Evolutionary conservation across 2,113 vertebrate species (phyloP).

Genomic region (Ptilorrhoa leucosticta): DNA sequence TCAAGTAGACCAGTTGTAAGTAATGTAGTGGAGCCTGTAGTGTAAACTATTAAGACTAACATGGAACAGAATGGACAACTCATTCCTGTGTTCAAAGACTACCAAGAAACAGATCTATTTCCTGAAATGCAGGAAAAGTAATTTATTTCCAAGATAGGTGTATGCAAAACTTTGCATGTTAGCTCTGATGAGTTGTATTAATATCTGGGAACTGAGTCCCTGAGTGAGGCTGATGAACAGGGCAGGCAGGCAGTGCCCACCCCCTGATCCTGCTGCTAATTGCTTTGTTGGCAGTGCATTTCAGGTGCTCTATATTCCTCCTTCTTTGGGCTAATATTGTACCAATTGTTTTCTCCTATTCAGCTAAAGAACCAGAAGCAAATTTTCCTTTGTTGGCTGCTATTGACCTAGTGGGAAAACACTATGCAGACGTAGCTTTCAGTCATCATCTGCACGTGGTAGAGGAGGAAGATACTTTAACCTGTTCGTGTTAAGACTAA

Average conservation of each 20-base stretch:
- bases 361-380: background rate
- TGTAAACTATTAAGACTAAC: background rate
- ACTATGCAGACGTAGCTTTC: background rate
- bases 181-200: background rate
- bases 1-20: background rate
- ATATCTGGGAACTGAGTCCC: background rate
- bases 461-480: background rate
- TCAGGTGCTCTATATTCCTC: background rate
- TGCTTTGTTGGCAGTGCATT: background rate
- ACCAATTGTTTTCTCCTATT: background rate
- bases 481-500: background rate
- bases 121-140: background rate
- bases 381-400: background rate
- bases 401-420: constrained; percentile 13
- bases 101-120: background rate
- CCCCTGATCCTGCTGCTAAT: background rate
- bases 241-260: background rate
- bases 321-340: background rate
- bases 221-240: background rate
- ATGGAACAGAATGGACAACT: background rate
- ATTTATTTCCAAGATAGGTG: background rate
- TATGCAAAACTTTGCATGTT: background rate
- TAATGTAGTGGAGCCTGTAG: background rate
- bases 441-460: background rate
- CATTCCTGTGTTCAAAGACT: background rate